Evolutionary conservation across 1,140 invertebrate species (phyloP).

Genomic region (Varroa destructor): DNA sequence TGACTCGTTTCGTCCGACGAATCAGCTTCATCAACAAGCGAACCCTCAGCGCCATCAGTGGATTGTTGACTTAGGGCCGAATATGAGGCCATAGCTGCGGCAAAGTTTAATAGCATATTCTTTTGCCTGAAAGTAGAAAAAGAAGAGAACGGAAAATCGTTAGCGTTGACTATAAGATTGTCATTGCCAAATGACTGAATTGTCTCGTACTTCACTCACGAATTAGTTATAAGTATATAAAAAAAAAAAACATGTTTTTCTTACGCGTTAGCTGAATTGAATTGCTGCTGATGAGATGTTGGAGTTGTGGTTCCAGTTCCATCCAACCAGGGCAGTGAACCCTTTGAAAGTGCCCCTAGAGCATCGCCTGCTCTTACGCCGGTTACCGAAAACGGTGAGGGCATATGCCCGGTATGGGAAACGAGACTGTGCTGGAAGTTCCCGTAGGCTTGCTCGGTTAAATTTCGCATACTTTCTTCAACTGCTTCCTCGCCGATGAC

Average conservation of each 20-base stretch:
- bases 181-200: no score
- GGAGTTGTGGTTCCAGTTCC: not conserved
- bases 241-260: not conserved
- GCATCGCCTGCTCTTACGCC: not conserved
- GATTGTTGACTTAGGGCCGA: slow-evolving; percentile 12
- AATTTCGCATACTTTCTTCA: slow-evolving; percentile 24
- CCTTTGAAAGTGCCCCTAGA: not conserved
- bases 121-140: not conserved
- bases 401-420: not conserved
- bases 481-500: slow-evolving; percentile 19
- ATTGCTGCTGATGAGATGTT: not conserved
- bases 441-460: slow-evolving; percentile 21
- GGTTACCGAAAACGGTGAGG: not conserved
- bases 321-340: slow-evolving; percentile 24
- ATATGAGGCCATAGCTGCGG: slow-evolving; percentile 17
- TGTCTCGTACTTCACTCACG: no score
- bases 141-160: not conserved
- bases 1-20: slow-evolving; percentile 8
- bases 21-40: not conserved
- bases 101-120: slow-evolving; percentile 21
- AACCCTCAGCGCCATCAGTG: slow-evolving; percentile 8
- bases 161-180: not conserved
- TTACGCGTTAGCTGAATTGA: slow-evolving; percentile 12
- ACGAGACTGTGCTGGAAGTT: slow-evolving; percentile 13
- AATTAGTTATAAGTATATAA: not conserved